These are phyloP conservation scores for Cuniculus paca DNA, from an alignment of 2,797 vertebrate genomes.

Conservation along the genomic window DNA sequence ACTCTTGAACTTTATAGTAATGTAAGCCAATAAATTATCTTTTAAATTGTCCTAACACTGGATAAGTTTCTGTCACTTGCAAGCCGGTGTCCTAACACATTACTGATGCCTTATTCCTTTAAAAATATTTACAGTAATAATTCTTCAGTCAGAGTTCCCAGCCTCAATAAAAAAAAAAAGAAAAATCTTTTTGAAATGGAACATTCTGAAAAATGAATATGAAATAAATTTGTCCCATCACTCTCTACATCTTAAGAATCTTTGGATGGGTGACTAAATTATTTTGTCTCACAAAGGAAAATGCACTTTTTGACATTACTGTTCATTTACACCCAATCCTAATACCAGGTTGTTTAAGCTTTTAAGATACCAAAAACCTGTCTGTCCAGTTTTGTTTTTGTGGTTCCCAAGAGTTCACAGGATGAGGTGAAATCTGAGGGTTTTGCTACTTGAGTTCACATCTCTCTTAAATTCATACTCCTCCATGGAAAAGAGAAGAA, in stretches of 20 bases:
- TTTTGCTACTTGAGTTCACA: background rate
- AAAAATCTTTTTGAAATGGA: slow-evolving; percentile 51
- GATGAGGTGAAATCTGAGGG: slow-evolving; percentile 1
- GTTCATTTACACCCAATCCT: background rate
- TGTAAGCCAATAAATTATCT: background rate
- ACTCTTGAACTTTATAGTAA: background rate
- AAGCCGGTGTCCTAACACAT: slow-evolving; percentile 4
- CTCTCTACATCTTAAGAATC: background rate
- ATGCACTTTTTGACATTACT: background rate
- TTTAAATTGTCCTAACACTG: slow-evolving; percentile 19
- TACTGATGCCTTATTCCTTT: background rate
- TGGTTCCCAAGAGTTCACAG: background rate
- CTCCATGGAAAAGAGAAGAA: background rate
- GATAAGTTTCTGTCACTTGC: background rate
- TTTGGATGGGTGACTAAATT: background rate
- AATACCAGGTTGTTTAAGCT: background rate
- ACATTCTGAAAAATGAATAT: slow-evolving; percentile 47
- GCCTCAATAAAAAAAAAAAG: background rate
- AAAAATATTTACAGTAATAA: slow-evolving; percentile 30
- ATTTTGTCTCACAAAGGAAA: slow-evolving; percentile 52
- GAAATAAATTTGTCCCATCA: background rate
- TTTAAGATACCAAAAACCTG: slow-evolving; percentile 14
- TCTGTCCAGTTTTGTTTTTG: background rate
- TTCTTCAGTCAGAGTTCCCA: slow-evolving; percentile 16
- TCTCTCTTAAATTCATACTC: slow-evolving; percentile 1